Evolutionary conservation across 2,113 vertebrate genomes (phyloP).

Genomic region (Microcebus tavaratra): DNA sequence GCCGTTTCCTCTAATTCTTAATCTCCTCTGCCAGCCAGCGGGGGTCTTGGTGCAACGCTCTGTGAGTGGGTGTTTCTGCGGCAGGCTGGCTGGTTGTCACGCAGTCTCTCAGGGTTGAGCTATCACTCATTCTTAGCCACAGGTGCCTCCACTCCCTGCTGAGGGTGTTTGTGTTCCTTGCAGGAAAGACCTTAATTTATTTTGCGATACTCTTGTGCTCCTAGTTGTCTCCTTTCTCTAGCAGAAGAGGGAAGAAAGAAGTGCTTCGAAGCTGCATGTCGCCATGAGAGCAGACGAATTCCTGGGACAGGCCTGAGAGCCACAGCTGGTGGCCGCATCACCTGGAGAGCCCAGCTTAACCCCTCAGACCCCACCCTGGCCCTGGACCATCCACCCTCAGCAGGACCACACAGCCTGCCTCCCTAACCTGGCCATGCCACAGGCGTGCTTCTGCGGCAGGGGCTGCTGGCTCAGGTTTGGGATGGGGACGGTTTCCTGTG

Average conservation of each 20-base stretch:
- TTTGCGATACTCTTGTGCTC: not conserved
- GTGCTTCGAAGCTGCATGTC: not conserved
- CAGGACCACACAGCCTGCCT: not conserved
- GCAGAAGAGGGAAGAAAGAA: not conserved
- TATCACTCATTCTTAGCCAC: not conserved
- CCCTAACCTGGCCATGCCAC: accelerated
- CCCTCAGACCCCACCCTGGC: not conserved
- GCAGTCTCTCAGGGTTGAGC: not conserved
- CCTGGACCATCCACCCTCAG: not conserved
- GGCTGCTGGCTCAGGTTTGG: not conserved
- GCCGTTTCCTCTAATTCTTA: not conserved
- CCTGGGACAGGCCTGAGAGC: not conserved
- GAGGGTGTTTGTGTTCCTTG: not conserved
- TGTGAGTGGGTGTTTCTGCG: accelerated
- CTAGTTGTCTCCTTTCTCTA: not conserved
- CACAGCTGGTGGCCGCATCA: accelerated
- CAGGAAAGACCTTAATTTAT: not conserved
- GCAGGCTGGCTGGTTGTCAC: not conserved
- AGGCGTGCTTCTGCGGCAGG: not conserved
- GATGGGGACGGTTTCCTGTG: not conserved
- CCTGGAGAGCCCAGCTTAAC: not conserved
- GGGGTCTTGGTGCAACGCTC: not conserved
- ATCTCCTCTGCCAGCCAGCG: not conserved
- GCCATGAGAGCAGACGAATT: not conserved
- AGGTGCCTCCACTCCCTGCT: not conserved